Conservation (phyloP, 2,113 vertebrate species). For the Pleuronectes platessa region DNA sequence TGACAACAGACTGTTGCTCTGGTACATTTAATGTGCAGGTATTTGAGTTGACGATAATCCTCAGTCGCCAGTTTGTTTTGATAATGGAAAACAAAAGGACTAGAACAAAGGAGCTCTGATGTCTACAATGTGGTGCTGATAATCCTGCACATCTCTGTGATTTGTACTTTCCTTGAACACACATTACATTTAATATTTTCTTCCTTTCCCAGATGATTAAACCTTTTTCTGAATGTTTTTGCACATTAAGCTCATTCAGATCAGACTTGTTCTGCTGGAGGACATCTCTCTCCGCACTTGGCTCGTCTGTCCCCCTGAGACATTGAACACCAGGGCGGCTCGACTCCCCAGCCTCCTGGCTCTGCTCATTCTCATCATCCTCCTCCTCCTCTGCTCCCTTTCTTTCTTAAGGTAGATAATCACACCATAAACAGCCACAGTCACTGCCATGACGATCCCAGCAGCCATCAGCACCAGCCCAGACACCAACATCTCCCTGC, state of each 20-base stretch:
- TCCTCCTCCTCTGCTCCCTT: slow-evolving; percentile 61
- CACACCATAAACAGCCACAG: slow-evolving; percentile 82
- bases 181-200: background rate
- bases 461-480: slow-evolving; percentile 84
- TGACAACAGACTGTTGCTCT: background rate
- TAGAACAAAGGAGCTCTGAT: background rate
- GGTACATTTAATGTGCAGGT: background rate
- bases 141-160: background rate
- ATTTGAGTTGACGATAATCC: background rate
- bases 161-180: background rate
- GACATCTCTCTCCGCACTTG: slow-evolving; percentile 81
- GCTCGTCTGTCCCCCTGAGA: slow-evolving; percentile 82
- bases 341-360: slow-evolving; percentile 30
- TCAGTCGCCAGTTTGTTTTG: background rate
- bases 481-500: slow-evolving; percentile 85
- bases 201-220: background rate
- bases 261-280: slow-evolving; percentile 89
- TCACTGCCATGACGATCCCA: slow-evolving; percentile 82
- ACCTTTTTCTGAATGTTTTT: background rate
- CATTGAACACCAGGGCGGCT: slow-evolving; percentile 83
- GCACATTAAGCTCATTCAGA: slow-evolving; percentile 72
- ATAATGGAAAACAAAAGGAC: background rate
- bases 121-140: background rate
- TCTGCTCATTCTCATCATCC: slow-evolving; percentile 39
- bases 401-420: slow-evolving; percentile 52